phyloP scores from a whole-genome alignment of 1,140 invertebrate species.

The Halotydeus destructor region DNA sequence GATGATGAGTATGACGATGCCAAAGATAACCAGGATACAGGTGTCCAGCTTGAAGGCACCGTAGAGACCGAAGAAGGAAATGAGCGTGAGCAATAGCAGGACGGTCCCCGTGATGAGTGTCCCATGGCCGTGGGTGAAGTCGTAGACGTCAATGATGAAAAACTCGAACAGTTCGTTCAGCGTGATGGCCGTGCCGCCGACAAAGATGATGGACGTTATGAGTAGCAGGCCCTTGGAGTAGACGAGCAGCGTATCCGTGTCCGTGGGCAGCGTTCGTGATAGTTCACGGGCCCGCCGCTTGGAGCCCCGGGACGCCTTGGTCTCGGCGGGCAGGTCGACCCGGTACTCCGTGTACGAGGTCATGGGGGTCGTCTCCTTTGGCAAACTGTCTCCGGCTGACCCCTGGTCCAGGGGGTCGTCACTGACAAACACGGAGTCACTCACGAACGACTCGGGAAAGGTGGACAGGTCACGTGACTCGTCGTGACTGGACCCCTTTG shows the following conservation, averaged over 20 bases:
- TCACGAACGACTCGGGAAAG: no score
- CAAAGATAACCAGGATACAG: constrained; percentile 5
- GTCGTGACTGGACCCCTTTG: no score
- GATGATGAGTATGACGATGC: constrained; percentile 2
- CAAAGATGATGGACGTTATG: constrained; percentile 2
- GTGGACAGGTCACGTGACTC: no score
- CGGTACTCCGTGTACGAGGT: no score
- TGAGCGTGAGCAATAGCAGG: background rate
- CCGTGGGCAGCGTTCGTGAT: background rate
- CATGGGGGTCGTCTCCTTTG: no score
- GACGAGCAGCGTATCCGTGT: constrained; percentile 3
- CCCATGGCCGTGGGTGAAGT: background rate
- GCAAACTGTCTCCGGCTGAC: no score
- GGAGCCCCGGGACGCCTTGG: no score
- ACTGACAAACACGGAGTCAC: no score
- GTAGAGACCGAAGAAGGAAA: constrained; percentile 1
- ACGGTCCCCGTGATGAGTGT: constrained; percentile 1
- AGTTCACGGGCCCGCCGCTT: no score
- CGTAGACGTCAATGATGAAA: background rate
- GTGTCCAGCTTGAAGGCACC: constrained; percentile 7
- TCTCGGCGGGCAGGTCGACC: no score
- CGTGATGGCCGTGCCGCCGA: constrained; percentile 3
- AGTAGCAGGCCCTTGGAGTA: constrained; percentile 5
- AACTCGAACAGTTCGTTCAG: constrained; percentile 6
- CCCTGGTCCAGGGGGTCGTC: no score